Evolutionary conservation across 1,140 invertebrate species (phyloP).

Genomic region (Bombus affinis): DNA sequence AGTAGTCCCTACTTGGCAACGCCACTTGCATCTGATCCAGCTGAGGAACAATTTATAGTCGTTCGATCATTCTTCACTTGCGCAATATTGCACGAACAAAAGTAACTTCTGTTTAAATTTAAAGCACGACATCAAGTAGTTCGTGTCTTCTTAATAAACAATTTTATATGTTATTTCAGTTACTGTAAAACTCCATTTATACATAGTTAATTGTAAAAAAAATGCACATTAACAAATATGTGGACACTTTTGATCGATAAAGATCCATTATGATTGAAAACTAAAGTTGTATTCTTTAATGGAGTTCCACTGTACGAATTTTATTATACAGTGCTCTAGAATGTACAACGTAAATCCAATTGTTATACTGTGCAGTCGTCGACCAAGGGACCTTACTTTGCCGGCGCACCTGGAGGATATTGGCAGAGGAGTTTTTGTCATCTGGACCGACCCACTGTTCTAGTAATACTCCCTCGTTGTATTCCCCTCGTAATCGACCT

Average conservation of each 20-base stretch:
- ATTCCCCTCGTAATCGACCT: constrained; percentile 87
- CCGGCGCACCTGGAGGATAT: constrained; percentile 91
- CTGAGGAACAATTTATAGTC: constrained; percentile 77
- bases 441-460: constrained; percentile 93
- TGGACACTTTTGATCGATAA: neutral
- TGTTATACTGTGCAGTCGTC: constrained; percentile 59
- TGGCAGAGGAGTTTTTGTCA: constrained; percentile 92
- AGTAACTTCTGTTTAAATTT: neutral
- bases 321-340: neutral
- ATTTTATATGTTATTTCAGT: neutral
- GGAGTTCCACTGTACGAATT: neutral
- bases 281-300: too few relatives aligned
- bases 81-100: neutral
- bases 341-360: neutral
- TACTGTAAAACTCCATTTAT: neutral
- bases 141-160: neutral
- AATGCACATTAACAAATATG: too few relatives aligned
- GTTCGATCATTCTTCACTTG: neutral
- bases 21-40: constrained; percentile 92
- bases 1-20: constrained; percentile 92
- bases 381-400: constrained; percentile 78
- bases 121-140: too few relatives aligned
- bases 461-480: constrained; percentile 89
- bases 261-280: neutral
- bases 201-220: too few relatives aligned